phyloP scores from a whole-genome alignment of 2,888 invertebrate species.

The Tipula helvola region DNA sequence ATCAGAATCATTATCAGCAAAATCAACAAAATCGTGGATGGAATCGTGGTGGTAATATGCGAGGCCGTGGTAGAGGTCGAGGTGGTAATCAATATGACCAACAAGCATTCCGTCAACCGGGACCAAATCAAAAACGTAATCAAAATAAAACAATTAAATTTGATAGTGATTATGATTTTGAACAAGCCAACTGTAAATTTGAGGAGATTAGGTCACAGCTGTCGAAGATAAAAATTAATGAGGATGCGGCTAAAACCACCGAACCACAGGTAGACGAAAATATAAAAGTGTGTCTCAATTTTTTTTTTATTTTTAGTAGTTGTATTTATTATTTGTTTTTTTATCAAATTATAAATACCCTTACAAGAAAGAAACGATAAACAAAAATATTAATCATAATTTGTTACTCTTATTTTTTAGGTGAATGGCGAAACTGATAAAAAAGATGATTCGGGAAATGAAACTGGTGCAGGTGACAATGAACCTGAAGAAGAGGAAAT shows the following conservation, averaged over 20 bases:
- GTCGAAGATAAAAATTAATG: slow-evolving; percentile 67
- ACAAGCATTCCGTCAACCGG: slow-evolving; percentile 35
- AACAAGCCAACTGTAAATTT: slow-evolving; percentile 95
- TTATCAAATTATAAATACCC: neutral
- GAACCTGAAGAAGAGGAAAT: slow-evolving; percentile 63
- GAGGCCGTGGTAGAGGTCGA: slow-evolving; percentile 31
- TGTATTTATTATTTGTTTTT: neutral
- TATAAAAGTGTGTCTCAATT: neutral
- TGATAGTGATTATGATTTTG: slow-evolving; percentile 96
- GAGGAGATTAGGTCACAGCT: slow-evolving; percentile 80
- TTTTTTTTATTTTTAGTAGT: neutral
- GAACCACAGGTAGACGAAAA: slow-evolving; percentile 34
- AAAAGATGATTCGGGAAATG: slow-evolving; percentile 83
- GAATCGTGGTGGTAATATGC: slow-evolving; percentile 32
- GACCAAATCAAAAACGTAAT: slow-evolving; percentile 41
- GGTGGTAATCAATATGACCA: slow-evolving; percentile 28
- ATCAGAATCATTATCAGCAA: slow-evolving; percentile 28
- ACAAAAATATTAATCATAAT: neutral
- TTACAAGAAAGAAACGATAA: too few relatives aligned
- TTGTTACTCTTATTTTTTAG: slow-evolving; percentile 18
- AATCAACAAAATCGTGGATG: slow-evolving; percentile 27
- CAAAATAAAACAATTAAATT: slow-evolving; percentile 70
- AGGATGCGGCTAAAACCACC: slow-evolving; percentile 34
- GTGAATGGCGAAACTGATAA: slow-evolving; percentile 57
- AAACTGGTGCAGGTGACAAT: slow-evolving; percentile 72